A percentile compares a stretch with the other conserved stretches of the same genome.
phyloP scores from a whole-genome alignment of 1,140 invertebrate genomes.

The Ips typographus region DNA sequence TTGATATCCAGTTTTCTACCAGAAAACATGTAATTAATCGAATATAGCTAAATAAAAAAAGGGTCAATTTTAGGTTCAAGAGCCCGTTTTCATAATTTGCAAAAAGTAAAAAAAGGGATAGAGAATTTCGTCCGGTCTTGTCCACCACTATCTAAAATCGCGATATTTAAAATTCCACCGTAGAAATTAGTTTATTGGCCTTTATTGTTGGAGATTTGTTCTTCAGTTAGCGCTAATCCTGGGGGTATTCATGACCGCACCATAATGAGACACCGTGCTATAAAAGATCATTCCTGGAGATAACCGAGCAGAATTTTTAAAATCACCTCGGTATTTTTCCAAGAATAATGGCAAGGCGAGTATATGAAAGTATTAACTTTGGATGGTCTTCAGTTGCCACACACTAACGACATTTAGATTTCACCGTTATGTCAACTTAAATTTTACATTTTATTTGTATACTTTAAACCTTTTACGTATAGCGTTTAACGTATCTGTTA shows the following conservation, averaged over 20 bases:
- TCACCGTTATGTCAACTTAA: too few species aligned
- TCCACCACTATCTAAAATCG: constrained; percentile 30
- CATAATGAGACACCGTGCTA: constrained; percentile 35
- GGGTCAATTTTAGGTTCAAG: not conserved
- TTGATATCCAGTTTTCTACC: too few species aligned
- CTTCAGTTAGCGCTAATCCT: constrained; percentile 34
- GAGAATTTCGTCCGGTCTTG: not conserved
- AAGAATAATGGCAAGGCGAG: not conserved
- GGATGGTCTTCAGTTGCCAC: too few species aligned
- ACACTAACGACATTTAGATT: too few species aligned
- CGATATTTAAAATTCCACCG: constrained; percentile 25
- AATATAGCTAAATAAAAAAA: not conserved
- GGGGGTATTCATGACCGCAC: constrained; percentile 36
- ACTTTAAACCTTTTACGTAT: too few species aligned
- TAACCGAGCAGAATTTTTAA: constrained; percentile 26
- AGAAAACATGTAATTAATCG: too few species aligned
- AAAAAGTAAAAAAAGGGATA: not conserved
- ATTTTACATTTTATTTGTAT: too few species aligned
- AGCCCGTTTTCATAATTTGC: too few species aligned
- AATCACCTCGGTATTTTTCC: constrained; percentile 23
- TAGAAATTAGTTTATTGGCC: constrained; percentile 35
- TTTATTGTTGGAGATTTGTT: constrained; percentile 31
- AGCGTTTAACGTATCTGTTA: too few species aligned
- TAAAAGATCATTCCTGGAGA: constrained; percentile 30
- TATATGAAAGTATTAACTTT: not conserved